Evolutionary conservation across 2,113 vertebrate genomes (phyloP).

Genomic region (Illadopsis cleaveri): DNA sequence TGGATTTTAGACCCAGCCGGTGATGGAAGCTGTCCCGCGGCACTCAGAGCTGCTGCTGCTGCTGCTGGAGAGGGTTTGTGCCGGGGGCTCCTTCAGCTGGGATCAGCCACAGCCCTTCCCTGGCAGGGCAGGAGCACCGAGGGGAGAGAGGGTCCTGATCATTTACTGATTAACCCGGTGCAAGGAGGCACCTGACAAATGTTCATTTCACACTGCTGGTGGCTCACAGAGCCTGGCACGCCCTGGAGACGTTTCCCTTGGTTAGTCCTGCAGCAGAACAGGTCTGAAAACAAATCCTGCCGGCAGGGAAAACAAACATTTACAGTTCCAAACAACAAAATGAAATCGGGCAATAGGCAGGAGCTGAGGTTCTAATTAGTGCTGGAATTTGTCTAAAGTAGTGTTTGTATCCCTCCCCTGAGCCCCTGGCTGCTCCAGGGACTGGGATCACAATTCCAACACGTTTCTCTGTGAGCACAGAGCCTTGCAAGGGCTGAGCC

Average conservation of each 20-base stretch:
- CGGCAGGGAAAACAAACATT: not conserved
- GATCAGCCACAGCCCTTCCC: not conserved
- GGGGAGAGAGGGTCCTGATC: not conserved
- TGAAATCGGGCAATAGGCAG: not conserved
- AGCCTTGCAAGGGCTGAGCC: fast-evolving
- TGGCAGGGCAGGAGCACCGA: not conserved
- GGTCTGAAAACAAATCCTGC: not conserved
- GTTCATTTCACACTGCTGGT: not conserved
- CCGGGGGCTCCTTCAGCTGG: not conserved
- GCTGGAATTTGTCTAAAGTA: not conserved
- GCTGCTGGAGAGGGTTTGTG: not conserved
- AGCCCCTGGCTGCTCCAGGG: not conserved
- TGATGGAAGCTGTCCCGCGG: fast-evolving
- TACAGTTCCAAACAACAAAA: not conserved
- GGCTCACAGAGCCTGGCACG: fast-evolving
- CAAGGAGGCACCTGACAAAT: not conserved
- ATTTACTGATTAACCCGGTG: not conserved
- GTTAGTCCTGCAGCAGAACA: not conserved
- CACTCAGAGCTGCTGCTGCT: not conserved
- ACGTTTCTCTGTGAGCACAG: fast-evolving
- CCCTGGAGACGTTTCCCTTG: not conserved
- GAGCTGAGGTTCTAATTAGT: not conserved
- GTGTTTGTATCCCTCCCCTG: fast-evolving
- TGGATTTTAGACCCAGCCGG: not conserved
- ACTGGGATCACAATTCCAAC: fast-evolving